Evolutionary conservation across 2,797 vertebrate species (phyloP).

Genomic region (Sebastes steindachneri): DNA sequence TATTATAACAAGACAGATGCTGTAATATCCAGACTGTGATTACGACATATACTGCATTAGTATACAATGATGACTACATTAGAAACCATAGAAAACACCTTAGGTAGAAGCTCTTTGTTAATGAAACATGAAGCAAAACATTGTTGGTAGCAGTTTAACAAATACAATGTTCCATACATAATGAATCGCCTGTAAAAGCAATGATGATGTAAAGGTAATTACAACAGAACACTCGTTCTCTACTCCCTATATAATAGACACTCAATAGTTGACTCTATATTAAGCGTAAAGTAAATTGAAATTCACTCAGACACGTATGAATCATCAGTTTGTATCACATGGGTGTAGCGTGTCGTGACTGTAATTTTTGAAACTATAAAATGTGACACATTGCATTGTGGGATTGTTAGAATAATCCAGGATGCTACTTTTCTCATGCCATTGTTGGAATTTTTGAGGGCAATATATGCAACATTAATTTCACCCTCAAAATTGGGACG

Average conservation of each 20-base stretch:
- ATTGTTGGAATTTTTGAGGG: neutral
- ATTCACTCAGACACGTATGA: neutral
- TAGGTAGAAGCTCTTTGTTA: neutral
- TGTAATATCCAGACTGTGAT: neutral
- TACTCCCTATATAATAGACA: neutral
- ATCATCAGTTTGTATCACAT: neutral
- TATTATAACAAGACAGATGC: neutral
- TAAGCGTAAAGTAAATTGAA: neutral
- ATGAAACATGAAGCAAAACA: neutral
- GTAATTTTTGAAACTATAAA: neutral
- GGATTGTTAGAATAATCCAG: neutral
- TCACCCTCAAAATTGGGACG: neutral
- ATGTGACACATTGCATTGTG: neutral
- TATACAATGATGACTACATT: neutral
- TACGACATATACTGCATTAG: neutral
- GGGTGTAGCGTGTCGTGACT: neutral
- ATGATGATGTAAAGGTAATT: neutral
- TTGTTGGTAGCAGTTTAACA: neutral
- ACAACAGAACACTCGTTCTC: neutral
- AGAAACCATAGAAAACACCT: neutral
- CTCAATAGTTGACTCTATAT: neutral
- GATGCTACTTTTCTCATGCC: neutral
- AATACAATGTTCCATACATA: neutral
- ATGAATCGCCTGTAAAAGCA: neutral
- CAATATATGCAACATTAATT: neutral